Percentiles rank a stretch among this genome's conserved stretches.
These are phyloP conservation scores for Penelope pileata DNA, from an alignment of 2,113 vertebrate species.

Conservation along the genomic window DNA sequence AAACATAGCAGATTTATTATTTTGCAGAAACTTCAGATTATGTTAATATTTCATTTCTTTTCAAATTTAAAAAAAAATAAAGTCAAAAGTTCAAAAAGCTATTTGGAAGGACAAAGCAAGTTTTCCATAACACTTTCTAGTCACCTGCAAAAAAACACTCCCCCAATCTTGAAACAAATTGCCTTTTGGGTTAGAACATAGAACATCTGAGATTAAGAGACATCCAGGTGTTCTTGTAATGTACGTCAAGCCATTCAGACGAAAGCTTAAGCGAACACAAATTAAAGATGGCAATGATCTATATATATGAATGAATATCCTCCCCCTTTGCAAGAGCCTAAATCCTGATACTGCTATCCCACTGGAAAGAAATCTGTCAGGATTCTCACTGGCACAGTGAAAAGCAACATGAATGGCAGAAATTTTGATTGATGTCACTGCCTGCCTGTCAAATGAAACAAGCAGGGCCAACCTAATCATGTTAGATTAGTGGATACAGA, in stretches of 20 bases:
- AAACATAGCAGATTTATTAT: neutral
- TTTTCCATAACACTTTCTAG: neutral
- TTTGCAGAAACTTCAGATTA: neutral
- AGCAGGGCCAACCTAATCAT: slow-evolving; percentile 70
- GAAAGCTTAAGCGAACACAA: neutral
- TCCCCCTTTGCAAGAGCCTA: neutral
- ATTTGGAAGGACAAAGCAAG: neutral
- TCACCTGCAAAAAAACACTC: neutral
- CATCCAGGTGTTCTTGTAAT: neutral
- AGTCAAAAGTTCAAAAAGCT: neutral
- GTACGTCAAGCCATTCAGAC: neutral
- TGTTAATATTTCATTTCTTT: neutral
- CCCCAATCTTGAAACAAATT: neutral
- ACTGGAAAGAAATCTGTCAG: slow-evolving; percentile 59
- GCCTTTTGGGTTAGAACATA: neutral
- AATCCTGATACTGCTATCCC: neutral
- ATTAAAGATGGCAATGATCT: neutral
- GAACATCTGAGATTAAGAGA: neutral
- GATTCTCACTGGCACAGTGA: slow-evolving; percentile 5
- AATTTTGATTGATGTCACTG: slow-evolving; percentile 72
- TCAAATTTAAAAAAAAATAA: neutral
- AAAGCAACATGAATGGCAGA: slow-evolving; percentile 67
- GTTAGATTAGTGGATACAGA: slow-evolving; percentile 51
- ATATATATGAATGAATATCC: neutral
- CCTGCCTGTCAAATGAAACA: slow-evolving; percentile 71